A percentile compares a stretch with the other conserved stretches of the same genome.
Conservation (phyloP, 1,140 invertebrate genomes). For the Triops longicaudatus region DNA sequence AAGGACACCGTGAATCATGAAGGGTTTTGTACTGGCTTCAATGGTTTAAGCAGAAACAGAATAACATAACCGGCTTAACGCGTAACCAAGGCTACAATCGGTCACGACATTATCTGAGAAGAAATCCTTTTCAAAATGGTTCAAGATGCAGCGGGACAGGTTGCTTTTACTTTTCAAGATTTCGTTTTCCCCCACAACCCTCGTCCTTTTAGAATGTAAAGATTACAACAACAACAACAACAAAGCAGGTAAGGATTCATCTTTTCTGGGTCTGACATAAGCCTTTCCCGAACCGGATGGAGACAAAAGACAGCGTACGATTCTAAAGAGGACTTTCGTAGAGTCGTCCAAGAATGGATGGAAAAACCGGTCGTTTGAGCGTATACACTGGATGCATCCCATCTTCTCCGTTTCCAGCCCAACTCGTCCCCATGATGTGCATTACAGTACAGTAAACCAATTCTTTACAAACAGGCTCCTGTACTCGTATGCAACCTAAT, state of each 20-base stretch:
- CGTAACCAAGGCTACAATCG: too few relatives aligned
- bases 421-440: background rate
- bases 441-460: background rate
- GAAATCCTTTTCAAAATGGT: too few relatives aligned
- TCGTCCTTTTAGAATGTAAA: background rate
- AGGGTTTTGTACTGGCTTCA: too few relatives aligned
- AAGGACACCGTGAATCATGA: too few relatives aligned
- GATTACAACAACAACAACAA: background rate
- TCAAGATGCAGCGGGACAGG: too few relatives aligned
- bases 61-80: too few relatives aligned
- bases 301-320: background rate
- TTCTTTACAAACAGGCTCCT: background rate
- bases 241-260: background rate
- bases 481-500: background rate
- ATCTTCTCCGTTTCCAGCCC: too few relatives aligned
- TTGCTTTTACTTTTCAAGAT: too few relatives aligned
- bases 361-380: background rate
- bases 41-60: too few relatives aligned
- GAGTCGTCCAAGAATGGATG: background rate
- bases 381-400: background rate
- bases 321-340: background rate
- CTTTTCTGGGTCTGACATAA: background rate
- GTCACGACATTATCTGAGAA: too few relatives aligned
- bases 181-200: background rate
- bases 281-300: background rate